Base-by-base conservation (phyloP, 2,797 vertebrate species). In the Thripadectes ignobilis region DNA sequence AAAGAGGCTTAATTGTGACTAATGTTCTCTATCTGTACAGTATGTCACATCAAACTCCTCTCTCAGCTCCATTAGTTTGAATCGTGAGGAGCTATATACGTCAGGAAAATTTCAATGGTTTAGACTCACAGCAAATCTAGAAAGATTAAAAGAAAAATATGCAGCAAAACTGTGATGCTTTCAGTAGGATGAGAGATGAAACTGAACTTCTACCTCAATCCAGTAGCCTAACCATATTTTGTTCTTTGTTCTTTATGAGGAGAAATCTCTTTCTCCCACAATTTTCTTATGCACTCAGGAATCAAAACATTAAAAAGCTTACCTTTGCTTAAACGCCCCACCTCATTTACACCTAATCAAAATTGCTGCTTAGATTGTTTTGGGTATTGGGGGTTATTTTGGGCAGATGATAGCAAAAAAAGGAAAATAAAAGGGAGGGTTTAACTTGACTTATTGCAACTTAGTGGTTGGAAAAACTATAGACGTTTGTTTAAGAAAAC, bases 1-100 rank as follows among this genome's bases (percentile, higher is more conserved):
- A 88, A 89, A 78, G 29, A 66, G 26, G 32, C 45, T 86, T 93
- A 94, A 82, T 73, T 86, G 77, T 93, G 77, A 94, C 55, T 87
- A 85, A 91, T 66, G 48, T 62, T 90, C 46, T 85, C 59, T 76
- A 45, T 91, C 77, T 85, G 43, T 34, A 82, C 36, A 55, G 22
- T 76, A 22, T 49, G 59, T 38, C 55, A 89, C 36, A 66, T 76
- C 32, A 87, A 68, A 82, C 73, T 89, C 38, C 23, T 72, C 38
- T 89, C 59, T 85, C 52, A 89, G 52, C 10, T 83, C 67, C 32
- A 74, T 79, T 71, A 92, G 30, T 71, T 27, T 85, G 62, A 87
- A 89, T 66, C n/a, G 41, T 61, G 38, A 87, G 30, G 8, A 92
- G 10, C 32, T 84, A 71, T 49, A 34, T 34, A 85, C 29, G 54